Base-by-base conservation (phyloP, 1,140 invertebrate species). In the Penaeus chinensis region DNA sequence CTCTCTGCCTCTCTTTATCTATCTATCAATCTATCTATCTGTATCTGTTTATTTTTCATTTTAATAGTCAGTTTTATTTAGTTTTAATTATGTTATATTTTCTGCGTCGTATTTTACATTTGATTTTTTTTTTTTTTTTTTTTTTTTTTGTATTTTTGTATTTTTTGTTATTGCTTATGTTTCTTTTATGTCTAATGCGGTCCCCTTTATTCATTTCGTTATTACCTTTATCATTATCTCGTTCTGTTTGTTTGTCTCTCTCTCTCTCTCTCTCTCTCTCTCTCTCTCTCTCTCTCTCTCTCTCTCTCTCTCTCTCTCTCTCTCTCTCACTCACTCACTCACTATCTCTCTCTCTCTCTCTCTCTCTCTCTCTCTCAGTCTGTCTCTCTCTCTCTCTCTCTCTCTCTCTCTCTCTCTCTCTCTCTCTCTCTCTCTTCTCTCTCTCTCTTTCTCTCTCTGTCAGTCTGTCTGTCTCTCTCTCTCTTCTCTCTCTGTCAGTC, bases 401-500 rank as follows among this genome's bases (percentile, higher is more conserved):
- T 10, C 10, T 10, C n/a, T 19, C 11, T 20, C 27, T 2, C 42
- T 13, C 13, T 13, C 13, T 0, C 65, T 13, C 13, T 13, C 13
- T 0, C 65, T 13, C 13, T 0, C 13, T 13, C 65, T 13, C 13
- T 13, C 13, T 0, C 13, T 13, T 24, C 42, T 42, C 76, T 78
- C 76, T 42, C 42, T 7, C 76, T 7, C 76, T 42, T 8, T 20
- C 76, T 37, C 76, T 37, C 27, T 42, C 76, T 32, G 74, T 77
- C 74, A 77, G 37, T 32, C 54, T 47, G 42, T 78, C 76, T 78
- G 3, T 78, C 76, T 78, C 32, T 54, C 76, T 54, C 32, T 78
- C 76, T 78, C 76, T 78, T 78, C 76, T 20, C 76, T 78, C 37
- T 47, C 76, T 54, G 4, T 16, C 77, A n/a, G 74, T 19, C 54